These are phyloP conservation scores for Climacteris rufus DNA, from an alignment of 2,113 vertebrate genomes.

Conservation along the genomic window DNA sequence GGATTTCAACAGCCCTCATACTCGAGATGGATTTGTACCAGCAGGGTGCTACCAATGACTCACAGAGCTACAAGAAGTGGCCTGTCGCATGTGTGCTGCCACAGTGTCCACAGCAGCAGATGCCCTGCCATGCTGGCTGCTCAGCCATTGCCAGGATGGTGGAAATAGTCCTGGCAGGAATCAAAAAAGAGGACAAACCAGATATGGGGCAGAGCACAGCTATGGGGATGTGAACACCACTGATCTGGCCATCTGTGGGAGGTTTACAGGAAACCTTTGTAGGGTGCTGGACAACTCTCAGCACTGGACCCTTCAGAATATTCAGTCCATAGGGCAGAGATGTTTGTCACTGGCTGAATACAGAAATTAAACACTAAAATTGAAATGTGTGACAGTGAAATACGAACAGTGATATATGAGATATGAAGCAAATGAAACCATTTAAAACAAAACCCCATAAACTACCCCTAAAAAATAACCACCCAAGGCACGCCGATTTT, in stretches of 20 bases:
- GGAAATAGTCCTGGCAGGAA: not conserved
- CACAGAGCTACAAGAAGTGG: not conserved
- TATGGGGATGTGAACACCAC: fast-evolving
- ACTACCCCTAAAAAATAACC: not conserved
- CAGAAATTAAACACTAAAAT: not conserved
- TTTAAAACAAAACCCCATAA: not conserved
- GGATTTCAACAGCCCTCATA: not conserved
- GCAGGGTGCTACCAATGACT: not conserved
- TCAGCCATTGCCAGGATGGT: not conserved
- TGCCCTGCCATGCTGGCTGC: fast-evolving
- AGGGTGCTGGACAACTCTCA: not conserved
- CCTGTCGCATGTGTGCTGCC: fast-evolving
- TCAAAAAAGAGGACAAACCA: not conserved
- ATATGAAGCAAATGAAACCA: not conserved
- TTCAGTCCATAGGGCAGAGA: not conserved
- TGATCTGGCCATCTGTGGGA: not conserved
- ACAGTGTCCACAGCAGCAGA: not conserved
- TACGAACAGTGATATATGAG: not conserved
- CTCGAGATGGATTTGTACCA: not conserved
- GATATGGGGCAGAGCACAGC: not conserved
- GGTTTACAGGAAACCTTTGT: not conserved
- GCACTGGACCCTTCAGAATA: fast-evolving
- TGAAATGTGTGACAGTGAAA: not conserved
- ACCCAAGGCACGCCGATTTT: not conserved
- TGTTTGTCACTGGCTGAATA: not conserved